Evolutionary conservation across 1,140 invertebrate genomes (phyloP), one percentile per base, ranked within the genome.

Genomic region (Listronotus bonariensis): DNA sequence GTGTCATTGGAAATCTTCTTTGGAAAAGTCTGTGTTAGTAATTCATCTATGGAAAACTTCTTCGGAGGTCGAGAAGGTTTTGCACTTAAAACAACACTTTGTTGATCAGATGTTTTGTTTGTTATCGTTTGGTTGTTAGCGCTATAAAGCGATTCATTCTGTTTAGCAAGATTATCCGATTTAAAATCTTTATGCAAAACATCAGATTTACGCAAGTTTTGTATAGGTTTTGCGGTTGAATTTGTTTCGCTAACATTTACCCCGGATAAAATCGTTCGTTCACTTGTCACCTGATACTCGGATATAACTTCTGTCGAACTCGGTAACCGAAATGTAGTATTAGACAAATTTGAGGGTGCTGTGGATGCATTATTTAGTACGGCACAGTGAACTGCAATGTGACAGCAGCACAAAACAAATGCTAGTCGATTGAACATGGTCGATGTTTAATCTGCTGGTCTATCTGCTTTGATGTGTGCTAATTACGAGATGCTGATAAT

Each of bases 1-100:
- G 78, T 70, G 69, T 82, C 81, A 64, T 78, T 75, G 1, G 80
- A 82, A 8, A 75, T 74, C 41, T 72, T 73, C 17, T 68, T 70
- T 0, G 76, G 72, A 59, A 77, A 79, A 8, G 55, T 65, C 14
- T 57, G 59, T 18, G 48, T 58, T 11, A 79, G 43, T 18, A 80
- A 68, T 55, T 80, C 71, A 20, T 78, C 68, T 9, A 74, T 41
- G 9, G 62, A 65, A 51, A 65, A 65, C 26, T 65, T 53, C 31
- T 48, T 36, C 26, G 20, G 9, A 18, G 6, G 18, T 17, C 11
- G 15, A 4, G 41, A 38, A 54, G 14, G 3, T 20, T 26, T 15
- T 41, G 40, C 14, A 41, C 40, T 41, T 41, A 12, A 41, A 41
- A 2, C 11, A 10, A 8, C 34, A 36, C 11, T 36, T 36, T 36